Evolutionary conservation across 2,797 vertebrate genomes (phyloP), one percentile per base, ranked within the genome.

Genomic region (Sylvilagus floridanus): DNA sequence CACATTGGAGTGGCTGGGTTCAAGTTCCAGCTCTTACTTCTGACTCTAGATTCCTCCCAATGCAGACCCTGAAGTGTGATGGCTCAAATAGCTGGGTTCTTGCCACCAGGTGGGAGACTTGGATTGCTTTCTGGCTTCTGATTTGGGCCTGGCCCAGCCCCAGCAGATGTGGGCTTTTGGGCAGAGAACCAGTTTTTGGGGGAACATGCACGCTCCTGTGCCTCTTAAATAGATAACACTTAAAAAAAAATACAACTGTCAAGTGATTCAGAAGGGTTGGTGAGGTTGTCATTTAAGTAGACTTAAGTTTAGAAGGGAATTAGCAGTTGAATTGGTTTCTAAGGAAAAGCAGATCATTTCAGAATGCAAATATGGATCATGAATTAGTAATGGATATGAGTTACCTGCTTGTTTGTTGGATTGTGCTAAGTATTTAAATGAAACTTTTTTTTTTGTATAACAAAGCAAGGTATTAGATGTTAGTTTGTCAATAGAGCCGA

Each of bases 361-460:
- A 78, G 82, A 79, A 82, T 69, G 60, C 30, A 81, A 3, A 83
- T 32, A 57, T 66, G n/a, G 42, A 62, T 84, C 21, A 7, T 84
- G 57, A 84, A 22, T 66, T 21, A 86, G 66, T 77, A 68, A 19
- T 77, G 24, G 35, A 42, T 84, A 69, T 65, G 78, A 73, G 22
- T 72, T 89, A 47, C 21, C 13, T 5, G 14, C n/a, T 84, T 86
- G 62, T 85, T 94, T 88, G 35, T 71, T 90, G 77, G 65, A 82
- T 30, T 84, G 47, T 95, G 30, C 37, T 69, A n/a, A 66, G 22
- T 76, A 84, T 88, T 83, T 83, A 88, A 81, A 73, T 92, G 81
- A 60, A 86, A 82, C 54, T 79, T 19, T 79, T 90, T 79, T 90
- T 94, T 91, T 16, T 57, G 54, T 93, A 12, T 90, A 78, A n/a